Percentiles rank a stretch among this genome's conserved stretches.
phyloP scores from a whole-genome alignment of 2,113 vertebrate species.

The Coryphaenoides rupestris region DNA sequence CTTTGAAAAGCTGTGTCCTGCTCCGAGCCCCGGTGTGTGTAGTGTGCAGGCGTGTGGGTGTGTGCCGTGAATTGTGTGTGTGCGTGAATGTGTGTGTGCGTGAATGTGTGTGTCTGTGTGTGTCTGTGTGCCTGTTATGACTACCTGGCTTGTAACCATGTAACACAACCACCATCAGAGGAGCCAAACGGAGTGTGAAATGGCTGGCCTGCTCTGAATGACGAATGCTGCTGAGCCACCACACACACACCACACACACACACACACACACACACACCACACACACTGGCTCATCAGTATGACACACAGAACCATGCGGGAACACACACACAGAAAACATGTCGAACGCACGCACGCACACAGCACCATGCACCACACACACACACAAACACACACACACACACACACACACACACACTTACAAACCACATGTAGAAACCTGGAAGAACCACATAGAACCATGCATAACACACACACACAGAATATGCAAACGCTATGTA shows the following conservation, averaged over 20 bases:
- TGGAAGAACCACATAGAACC: too few relatives aligned
- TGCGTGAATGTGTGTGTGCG: constrained; percentile 1
- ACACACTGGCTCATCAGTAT: constrained; percentile 32
- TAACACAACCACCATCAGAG: constrained; percentile 48
- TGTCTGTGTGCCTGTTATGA: background rate
- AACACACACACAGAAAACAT: constrained; percentile 15
- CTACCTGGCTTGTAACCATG: constrained; percentile 22
- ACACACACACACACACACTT: constrained; percentile 15
- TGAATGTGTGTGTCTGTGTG: background rate
- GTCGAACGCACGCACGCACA: background rate
- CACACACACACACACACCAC: too few relatives aligned
- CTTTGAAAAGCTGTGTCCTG: too few relatives aligned
- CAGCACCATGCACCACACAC: constrained; percentile 19
- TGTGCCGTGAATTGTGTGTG: background rate
- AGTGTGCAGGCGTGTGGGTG: background rate
- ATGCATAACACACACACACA: too few relatives aligned
- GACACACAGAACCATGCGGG: constrained; percentile 3
- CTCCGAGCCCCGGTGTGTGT: too few relatives aligned
- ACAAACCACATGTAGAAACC: too few relatives aligned
- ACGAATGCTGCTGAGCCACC: constrained; percentile 39
- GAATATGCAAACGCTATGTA: too few relatives aligned
- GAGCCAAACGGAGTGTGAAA: constrained; percentile 52
- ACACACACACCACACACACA: background rate
- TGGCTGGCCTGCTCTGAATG: constrained; percentile 44
- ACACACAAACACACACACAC: constrained; percentile 6